phyloP scores from a whole-genome alignment of 2,113 vertebrate species.

The Nesospiza acunhae region DNA sequence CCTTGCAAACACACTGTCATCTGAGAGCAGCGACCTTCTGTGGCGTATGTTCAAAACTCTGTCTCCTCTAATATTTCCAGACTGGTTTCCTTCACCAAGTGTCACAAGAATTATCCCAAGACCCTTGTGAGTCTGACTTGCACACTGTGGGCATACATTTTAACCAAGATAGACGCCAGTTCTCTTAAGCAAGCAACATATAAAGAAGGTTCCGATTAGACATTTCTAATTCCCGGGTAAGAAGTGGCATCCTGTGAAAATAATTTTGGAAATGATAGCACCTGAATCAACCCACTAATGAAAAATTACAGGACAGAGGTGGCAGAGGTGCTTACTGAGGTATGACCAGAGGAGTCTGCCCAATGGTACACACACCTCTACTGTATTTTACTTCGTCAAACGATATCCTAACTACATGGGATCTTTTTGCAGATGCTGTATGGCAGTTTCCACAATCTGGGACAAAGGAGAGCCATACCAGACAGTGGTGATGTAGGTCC shows the following conservation, averaged over 20 bases:
- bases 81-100: not conserved
- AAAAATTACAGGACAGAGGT: not conserved
- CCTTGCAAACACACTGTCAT: conserved; percentile 35
- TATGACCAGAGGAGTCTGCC: not conserved
- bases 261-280: not conserved
- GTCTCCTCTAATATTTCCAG: not conserved
- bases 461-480: not conserved
- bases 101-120: not conserved
- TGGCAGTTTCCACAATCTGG: not conserved
- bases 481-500: not conserved
- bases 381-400: not conserved
- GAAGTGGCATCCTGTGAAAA: not conserved
- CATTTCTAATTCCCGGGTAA: not conserved
- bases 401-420: not conserved
- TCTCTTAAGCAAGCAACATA: not conserved
- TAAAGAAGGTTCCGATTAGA: not conserved
- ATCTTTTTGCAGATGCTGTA: not conserved
- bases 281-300: not conserved
- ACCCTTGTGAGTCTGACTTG: not conserved
- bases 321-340: not conserved
- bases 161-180: not conserved
- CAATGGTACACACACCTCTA: not conserved
- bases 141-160: not conserved
- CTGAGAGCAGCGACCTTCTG: not conserved
- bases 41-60: not conserved